These are phyloP conservation scores for Acrossocheilus wenchowensis DNA, from an alignment of 2,797 vertebrate species.

Conservation along the genomic window DNA sequence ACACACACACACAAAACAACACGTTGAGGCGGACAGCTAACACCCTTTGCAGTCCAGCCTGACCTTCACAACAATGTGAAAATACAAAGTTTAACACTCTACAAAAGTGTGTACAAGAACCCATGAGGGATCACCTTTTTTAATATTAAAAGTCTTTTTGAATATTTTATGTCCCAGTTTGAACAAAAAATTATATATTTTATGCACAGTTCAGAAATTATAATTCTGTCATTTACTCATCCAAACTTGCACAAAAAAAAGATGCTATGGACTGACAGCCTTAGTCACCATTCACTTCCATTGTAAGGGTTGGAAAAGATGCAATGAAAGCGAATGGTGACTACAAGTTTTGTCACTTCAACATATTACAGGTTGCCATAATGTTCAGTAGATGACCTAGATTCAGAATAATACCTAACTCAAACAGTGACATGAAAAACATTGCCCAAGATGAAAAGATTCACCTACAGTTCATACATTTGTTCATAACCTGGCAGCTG, in stretches of 20 bases:
- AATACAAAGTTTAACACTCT: not conserved
- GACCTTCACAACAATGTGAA: not conserved
- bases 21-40: not conserved
- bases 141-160: too few relatives aligned
- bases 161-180: not conserved
- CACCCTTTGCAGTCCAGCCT: not conserved
- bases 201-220: not conserved
- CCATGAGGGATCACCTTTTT: not conserved
- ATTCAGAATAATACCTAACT: not conserved
- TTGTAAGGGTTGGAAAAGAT: too few relatives aligned
- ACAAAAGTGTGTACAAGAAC: not conserved
- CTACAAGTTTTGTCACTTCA: not conserved
- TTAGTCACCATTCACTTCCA: not conserved
- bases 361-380: not conserved
- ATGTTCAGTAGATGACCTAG: not conserved
- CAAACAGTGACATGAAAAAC: not conserved
- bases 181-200: not conserved
- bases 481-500: not conserved
- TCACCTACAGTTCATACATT: not conserved
- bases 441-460: not conserved
- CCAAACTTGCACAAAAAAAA: not conserved
- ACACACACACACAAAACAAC: constrained; percentile 7
- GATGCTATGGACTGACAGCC: not conserved
- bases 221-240: not conserved
- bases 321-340: not conserved